Evolutionary conservation across 2,888 invertebrate species (phyloP).

Genomic region (Euspilapteryx auroguttella): DNA sequence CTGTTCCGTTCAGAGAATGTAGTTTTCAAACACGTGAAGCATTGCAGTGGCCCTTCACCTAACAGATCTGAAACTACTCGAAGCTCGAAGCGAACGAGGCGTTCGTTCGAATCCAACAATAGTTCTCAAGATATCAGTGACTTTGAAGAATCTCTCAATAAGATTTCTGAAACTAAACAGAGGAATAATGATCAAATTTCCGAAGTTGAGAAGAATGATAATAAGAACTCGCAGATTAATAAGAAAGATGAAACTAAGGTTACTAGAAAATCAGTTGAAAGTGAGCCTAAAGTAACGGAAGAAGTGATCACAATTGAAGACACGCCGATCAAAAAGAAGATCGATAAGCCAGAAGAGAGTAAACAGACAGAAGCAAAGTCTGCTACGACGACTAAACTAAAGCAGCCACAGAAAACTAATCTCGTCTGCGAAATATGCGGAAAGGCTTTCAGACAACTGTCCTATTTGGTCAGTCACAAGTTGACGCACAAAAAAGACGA

Average conservation of each 20-base stretch:
- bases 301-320: conserved; percentile 34
- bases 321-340: conserved; percentile 20
- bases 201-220: too few relatives aligned
- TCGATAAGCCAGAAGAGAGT: conserved; percentile 13
- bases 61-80: conserved; percentile 40
- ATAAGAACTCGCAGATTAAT: conserved; percentile 1
- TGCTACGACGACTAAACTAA: conserved; percentile 13
- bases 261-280: too few relatives aligned
- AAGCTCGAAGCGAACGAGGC: conserved; percentile 16
- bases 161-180: neutral
- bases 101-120: conserved; percentile 28
- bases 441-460: conserved; percentile 46
- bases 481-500: conserved; percentile 34
- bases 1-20: conserved; percentile 52
- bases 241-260: neutral
- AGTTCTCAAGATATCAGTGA: conserved; percentile 19
- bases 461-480: conserved; percentile 44
- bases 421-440: conserved; percentile 47
- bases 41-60: conserved; percentile 50
- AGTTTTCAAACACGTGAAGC: conserved; percentile 54
- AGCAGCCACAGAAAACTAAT: conserved; percentile 15
- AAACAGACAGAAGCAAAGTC: neutral
- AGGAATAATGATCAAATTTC: too few relatives aligned
- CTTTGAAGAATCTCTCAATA: conserved; percentile 11
- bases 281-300: neutral